A percentile compares a stretch with the other conserved stretches of the same genome.
phyloP scores from a whole-genome alignment of 2,113 vertebrate genomes.

The Polypterus senegalus region DNA sequence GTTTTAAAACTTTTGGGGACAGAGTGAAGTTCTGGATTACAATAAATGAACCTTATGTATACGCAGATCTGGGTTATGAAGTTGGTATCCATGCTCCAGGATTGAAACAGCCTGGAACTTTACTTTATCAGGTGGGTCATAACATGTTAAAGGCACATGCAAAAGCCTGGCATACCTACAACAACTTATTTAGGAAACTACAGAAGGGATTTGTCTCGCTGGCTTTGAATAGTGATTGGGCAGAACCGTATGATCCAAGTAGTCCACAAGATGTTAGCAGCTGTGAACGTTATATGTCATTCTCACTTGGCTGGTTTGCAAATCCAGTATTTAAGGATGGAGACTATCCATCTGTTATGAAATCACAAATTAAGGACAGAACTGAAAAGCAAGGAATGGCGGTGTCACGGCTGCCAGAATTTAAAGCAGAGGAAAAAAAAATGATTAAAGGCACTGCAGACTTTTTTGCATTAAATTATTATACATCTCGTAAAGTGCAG shows the following conservation, averaged over 20 bases:
- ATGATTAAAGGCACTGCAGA: slow-evolving; percentile 52
- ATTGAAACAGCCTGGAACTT: slow-evolving; percentile 37
- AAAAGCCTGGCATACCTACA: slow-evolving; percentile 59
- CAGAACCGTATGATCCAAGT: slow-evolving; percentile 36
- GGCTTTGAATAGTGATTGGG: slow-evolving; percentile 50
- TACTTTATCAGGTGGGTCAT: slow-evolving; percentile 48
- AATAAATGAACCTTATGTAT: slow-evolving; percentile 53
- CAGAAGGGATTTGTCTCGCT: slow-evolving; percentile 49
- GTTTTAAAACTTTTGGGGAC: slow-evolving; percentile 62
- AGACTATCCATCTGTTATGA: slow-evolving; percentile 61
- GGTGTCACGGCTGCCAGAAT: slow-evolving; percentile 42
- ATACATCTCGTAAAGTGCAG: slow-evolving; percentile 49
- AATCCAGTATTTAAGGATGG: slow-evolving; percentile 60
- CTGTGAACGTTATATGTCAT: slow-evolving; percentile 38
- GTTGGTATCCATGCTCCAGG: slow-evolving; percentile 40
- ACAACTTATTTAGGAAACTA: slow-evolving; percentile 36
- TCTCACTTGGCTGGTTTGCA: slow-evolving; percentile 57
- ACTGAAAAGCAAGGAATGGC: slow-evolving; percentile 39
- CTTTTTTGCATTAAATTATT: slow-evolving; percentile 71
- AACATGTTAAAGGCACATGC: slow-evolving; percentile 58
- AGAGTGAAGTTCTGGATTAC: slow-evolving; percentile 64
- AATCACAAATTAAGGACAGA: slow-evolving; percentile 37
- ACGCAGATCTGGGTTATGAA: slow-evolving; percentile 42
- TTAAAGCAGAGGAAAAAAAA: slow-evolving; percentile 50
- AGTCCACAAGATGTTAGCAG: slow-evolving; percentile 38